Evolutionary conservation across 2,113 vertebrate species (phyloP).

Genomic region (Megaleporinus macrocephalus): DNA sequence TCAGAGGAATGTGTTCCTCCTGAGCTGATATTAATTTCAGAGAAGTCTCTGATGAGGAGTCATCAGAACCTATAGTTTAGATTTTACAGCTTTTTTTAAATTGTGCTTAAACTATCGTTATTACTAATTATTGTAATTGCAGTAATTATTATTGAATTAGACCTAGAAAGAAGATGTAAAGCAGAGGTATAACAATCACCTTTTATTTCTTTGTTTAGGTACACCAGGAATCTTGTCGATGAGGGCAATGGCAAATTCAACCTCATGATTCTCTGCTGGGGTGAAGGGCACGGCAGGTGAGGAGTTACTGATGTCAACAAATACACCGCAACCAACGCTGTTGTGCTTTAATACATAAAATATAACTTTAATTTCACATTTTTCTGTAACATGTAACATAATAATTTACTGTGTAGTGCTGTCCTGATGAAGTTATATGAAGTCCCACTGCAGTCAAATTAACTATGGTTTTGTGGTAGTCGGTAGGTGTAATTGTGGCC

Average conservation of each 20-base stretch:
- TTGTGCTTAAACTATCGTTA: neutral
- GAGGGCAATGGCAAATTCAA: slow-evolving; percentile 97
- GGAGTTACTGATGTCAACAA: neutral
- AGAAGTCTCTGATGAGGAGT: too few species aligned
- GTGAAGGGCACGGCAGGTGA: slow-evolving; percentile 99
- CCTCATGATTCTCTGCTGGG: slow-evolving; percentile 98
- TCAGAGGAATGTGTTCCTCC: too few species aligned
- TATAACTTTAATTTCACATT: neutral
- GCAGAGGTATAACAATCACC: neutral
- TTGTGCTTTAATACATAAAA: too few species aligned
- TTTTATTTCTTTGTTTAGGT: slow-evolving; percentile 75
- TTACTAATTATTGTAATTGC: too few species aligned
- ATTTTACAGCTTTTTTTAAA: too few species aligned
- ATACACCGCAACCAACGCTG: too few species aligned
- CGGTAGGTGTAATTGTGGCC: neutral
- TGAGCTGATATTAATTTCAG: neutral
- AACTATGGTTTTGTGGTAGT: neutral
- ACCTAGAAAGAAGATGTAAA: neutral
- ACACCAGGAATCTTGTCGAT: slow-evolving; percentile 96
- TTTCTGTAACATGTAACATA: neutral
- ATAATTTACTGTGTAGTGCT: too few species aligned
- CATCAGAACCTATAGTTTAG: too few species aligned
- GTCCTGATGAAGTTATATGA: neutral
- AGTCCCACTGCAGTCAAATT: neutral
- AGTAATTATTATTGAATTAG: too few species aligned